Evolutionary conservation across 2,797 vertebrate species (phyloP), one percentile per base, ranked within the genome.

Genomic region (Rhadinocentrus ornatus): DNA sequence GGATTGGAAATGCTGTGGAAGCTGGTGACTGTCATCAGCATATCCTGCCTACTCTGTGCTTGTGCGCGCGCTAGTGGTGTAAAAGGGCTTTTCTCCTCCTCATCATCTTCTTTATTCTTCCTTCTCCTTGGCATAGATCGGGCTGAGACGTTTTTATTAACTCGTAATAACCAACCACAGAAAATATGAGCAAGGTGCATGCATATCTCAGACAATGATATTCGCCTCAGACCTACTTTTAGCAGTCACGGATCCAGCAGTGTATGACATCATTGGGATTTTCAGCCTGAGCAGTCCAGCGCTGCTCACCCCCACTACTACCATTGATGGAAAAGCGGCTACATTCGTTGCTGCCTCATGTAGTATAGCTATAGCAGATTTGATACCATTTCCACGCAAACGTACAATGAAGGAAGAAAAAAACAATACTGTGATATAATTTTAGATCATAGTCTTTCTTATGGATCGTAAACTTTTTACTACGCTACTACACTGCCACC

Each of bases 191-290:
- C 52, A 56, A 57, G 22, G 31, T 18, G 24, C 34, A 46, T 62
- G 65, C 9, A 62, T 75, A 59, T 86, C 71, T 26, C 60, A 82
- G 44, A 77, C 41, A 60, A 70, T 24, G 74, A 65, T 73, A 55
- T 79, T 63, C 80, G 39, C 73, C 63, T 34, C 62, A 68, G 75
- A 35, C 64, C 81, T 72, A 90, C 90, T 91, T 91, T 90, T 77
- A 83, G 84, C 78, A 53, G 58, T 67, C 83, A 76, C 78, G 75
- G 58, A 83, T 83, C 82, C 90, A 89, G 85, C 86, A 91, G 85
- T 91, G 91, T 88, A 93, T 93, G 93, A 93, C 93, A 92, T 93
- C 93, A 93, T 92, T 87, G 88, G 86, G 88, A 80, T 88, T 86
- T 89, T 90, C 89, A 91, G 79, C 68, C 78, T 75, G 78, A 87